Evolutionary conservation across 2,888 invertebrate species (phyloP), one percentile per base, ranked within the genome.

Genomic region (Parnassius apollo): DNA sequence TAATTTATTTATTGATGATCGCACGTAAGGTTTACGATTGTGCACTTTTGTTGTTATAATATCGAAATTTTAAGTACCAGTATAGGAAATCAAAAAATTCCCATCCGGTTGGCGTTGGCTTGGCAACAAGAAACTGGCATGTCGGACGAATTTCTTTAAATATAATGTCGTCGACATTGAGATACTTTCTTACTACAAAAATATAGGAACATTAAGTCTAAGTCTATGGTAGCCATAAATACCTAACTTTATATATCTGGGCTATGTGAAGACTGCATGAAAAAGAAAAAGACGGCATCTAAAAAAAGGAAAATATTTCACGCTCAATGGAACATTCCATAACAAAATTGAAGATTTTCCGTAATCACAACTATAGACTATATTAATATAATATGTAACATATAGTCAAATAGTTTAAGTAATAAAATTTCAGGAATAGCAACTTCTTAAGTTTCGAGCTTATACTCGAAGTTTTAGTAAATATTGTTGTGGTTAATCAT

Each of bases 201-300:
- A 71, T 79, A 85, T 87, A 89, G 88, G 88, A 89, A 89, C 88
- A 80, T 77, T 79, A 77, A 77, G 72, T 72, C 81, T 83, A 82
- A 83, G 56, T 60, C 69, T 70, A 71, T 42, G 61, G 62, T 55
- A 58, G 60, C 49, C 55, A 52, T 62, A 66, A 68, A 61, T 35
- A 53, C 48, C 51, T 64, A 54, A 64, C 48, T 42, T 57, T 62
- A 12, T 59, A 48, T 58, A 50, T 67, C 35, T 52, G 56, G 58
- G 4, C 11, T 25, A 46, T 53, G 13, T 12, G 25, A 25, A 61
- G 22, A 57, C 62, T 13, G 55, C 18, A 7, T 12, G 12, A 12
- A 46, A 22, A 46, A 42, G 52, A 9, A 44, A 57, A 53, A 61
- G 65, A 55, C 68, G 66, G 68, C 70, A 72, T 71, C 65, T 65